phyloP scores from a whole-genome alignment of 92 coral and sea anemone genomes.

The Ricordea florida region DNA sequence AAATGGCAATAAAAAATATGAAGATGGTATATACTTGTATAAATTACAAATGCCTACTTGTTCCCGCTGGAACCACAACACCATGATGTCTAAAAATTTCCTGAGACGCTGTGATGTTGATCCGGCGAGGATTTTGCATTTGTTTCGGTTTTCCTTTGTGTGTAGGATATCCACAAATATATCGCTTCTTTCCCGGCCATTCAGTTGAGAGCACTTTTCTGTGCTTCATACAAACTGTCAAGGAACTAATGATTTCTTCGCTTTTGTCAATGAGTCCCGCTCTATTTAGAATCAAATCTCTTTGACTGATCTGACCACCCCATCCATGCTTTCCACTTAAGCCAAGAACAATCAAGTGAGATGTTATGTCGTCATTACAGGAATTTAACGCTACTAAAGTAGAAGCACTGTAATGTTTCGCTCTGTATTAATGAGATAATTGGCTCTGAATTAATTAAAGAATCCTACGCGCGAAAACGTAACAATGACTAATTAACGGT shows the following conservation, averaged over 20 bases:
- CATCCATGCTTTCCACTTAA: slow-evolving; percentile 49
- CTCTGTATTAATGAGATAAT: no score
- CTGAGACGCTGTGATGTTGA: slow-evolving; percentile 43
- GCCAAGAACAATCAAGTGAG: slow-evolving; percentile 51
- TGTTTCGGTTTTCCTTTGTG: slow-evolving; percentile 46
- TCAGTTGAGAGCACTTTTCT: slow-evolving; percentile 38
- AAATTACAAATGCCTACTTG: slow-evolving; percentile 36
- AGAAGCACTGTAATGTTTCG: slow-evolving; percentile 24
- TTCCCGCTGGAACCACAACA: slow-evolving; percentile 57
- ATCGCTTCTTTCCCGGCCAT: slow-evolving; percentile 49
- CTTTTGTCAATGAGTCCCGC: slow-evolving; percentile 38
- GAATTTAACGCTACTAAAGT: slow-evolving; percentile 45
- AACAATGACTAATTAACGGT: no score
- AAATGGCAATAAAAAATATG: no score
- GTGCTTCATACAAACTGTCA: slow-evolving; percentile 48
- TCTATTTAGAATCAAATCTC: slow-evolving; percentile 45
- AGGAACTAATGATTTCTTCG: slow-evolving; percentile 46
- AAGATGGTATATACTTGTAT: background rate
- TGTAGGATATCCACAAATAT: slow-evolving; percentile 52
- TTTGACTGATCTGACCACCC: slow-evolving; percentile 42
- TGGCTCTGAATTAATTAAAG: no score
- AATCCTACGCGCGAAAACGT: no score
- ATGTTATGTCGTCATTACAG: slow-evolving; percentile 39
- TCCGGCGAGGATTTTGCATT: slow-evolving; percentile 43
- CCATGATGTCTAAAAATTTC: slow-evolving; percentile 49